Evolutionary conservation across 2,888 invertebrate genomes (phyloP), one percentile per base, ranked within the genome.

Genomic region (Onchidella celtica): DNA sequence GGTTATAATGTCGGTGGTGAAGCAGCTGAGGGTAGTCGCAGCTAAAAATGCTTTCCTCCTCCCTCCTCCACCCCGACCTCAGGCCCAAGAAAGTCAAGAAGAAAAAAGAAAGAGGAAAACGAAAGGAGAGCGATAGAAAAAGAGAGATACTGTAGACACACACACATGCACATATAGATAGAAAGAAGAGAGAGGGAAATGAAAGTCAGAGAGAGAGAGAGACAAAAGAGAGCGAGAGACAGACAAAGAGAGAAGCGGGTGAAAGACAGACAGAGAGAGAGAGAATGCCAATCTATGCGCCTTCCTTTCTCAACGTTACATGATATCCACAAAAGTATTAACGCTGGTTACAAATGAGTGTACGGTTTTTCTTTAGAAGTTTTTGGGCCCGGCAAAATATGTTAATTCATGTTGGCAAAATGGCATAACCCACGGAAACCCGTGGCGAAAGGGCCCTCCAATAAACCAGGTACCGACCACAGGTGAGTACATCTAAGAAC

Each of bases 101-200:
- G 38, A 21, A 69, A 24, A 69, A 21, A 69, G 11, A 69, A 9
- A 69, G 17, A 40, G n/a, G 38, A 36, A 40, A 27, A 69, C 14
- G 38, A 40, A 69, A 36, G 38, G 55, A 72, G 29, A 72, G 72
- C 47, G 29, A 72, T 47, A 72, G 55, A 72, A 27, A 72, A 27
- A 72, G 55, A 55, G 29, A 72, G 72, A 55, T 2, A 72, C 14
- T 3, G 55, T 29, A 32, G 32, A 29, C n/a, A 14, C n/a, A 32
- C 14, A 32, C n/a, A n/a, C n/a, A n/a, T n/a, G n/a, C n/a, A n/a
- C n/a, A n/a, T n/a, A n/a, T n/a, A n/a, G n/a, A n/a, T n/a, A n/a
- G n/a, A n/a, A n/a, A n/a, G 9, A 27, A 70, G 40, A 70, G 17
- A 38, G 17, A 34, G 17, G 24, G 4, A 70, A 24, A 38, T 9